Evolutionary conservation across 2,797 vertebrate genomes (phyloP), one percentile per base, ranked within the genome.

Genomic region (Ptychadena robeensis): DNA sequence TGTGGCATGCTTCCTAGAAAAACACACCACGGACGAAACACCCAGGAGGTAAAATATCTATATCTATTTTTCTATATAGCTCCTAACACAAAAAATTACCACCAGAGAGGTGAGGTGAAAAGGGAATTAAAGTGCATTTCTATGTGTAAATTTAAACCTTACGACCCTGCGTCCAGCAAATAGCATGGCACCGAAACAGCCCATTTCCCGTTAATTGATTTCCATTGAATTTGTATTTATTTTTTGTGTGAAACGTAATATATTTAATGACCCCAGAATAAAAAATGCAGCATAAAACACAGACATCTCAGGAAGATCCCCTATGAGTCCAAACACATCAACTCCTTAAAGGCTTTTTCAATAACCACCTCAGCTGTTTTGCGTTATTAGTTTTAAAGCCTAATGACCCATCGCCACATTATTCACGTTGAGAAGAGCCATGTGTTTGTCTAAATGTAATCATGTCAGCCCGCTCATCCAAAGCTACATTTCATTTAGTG

Each of bases 361-460:
- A 57, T 22, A 34, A 61, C 79, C 37, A 48, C 70, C 37, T 80
- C 79, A 72, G 79, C 79, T 80, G 57, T 72, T 72, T 80, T 80
- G 68, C 15, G 22, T 59, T 72, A 80, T 72, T 72, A 31, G 35
- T 80, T 64, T 53, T 44, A 65, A 18, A 72, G 37, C 27, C 79
- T 72, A 80, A 72, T 80, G 79, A 63, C 18, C 68, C 69, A 30
- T 63, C 61, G 37, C 61, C 34, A 80, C 37, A 64, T 72, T 35
- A 31, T 11, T 80, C 64, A 67, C 66, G 22, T 78, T 15, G 38
- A 77, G 74, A 67, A 37, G 74, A 67, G 37, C 57, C 53, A 63
- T 70, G 53, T 80, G 48, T 80, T 80, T 80, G 67, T 80, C 67
- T 59, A 25, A 80, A 15, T 61, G 67, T 40, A 80, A 70, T 70